Base-by-base conservation (phyloP, 92 coral and sea anemone species). In the Heteractis magnifica region DNA sequence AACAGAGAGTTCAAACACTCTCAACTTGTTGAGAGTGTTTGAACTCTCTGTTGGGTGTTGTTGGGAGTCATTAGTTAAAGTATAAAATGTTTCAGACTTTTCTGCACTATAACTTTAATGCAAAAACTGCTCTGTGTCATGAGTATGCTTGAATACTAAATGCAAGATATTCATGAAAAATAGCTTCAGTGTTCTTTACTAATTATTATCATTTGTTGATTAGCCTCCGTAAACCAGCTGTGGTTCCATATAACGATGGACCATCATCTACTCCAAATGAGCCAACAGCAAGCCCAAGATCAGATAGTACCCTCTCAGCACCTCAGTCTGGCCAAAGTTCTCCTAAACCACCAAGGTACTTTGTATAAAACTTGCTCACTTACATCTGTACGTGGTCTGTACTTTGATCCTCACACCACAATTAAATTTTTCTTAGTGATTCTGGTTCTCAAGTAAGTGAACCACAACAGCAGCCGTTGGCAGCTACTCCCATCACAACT, bases 291-390 rank as follows among this genome's bases (percentile, higher is more conserved):
- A 94, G 98, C 84, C 98, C 98, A 52, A 90, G 95, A 58, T 92
- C 98, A 12, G 98, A 94, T 48, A 89, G 90, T 60, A 85, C 88
- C 23, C 82, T 94, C 41, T 90, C 98, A 13, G 95, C 98, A 12
- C 92, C 98, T 9, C 98, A 94, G 77, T 94, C 98, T 4, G 86
- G 91, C 51, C 98, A 94, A 79, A 94, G 92, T 83, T 94, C 98
- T 21, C 98, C 98, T 8, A 94, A 94, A 81, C 94, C 92, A 48
- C 82, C 94, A 49, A 94, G 98, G 98, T 94, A 53, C 4, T 41
- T 68, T 41, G 14, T 26, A 23, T 5, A 62, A 18, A 62, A 6
- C 70, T 62, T 1, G 16, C 18, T 62, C n/a, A 18, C 10, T 53
- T 8, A 12, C 58, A 4, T 8, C 13, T 53, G 58, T 53, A 53